phyloP scores from a whole-genome alignment of 2,888 invertebrate species.

The Metalampra italica region DNA sequence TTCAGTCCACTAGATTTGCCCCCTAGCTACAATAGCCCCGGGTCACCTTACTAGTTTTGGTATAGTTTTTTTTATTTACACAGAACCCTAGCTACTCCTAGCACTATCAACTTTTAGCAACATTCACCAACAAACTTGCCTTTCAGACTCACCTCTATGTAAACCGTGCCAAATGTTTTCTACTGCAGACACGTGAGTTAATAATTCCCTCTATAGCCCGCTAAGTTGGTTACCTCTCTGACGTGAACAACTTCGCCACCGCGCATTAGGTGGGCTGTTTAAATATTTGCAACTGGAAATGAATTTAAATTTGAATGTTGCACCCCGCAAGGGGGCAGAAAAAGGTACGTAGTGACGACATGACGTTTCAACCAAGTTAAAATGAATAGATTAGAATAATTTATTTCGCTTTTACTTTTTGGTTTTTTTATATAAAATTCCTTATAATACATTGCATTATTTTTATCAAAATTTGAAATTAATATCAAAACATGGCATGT shows the following conservation, averaged over 20 bases:
- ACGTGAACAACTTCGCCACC: constrained; percentile 21
- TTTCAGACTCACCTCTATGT: not conserved
- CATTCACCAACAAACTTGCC: constrained; percentile 6
- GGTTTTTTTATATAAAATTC: no score
- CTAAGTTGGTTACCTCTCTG: constrained; percentile 25
- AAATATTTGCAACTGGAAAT: constrained; percentile 16
- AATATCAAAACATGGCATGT: no score
- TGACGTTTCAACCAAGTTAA: no score
- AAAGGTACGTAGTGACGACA: no score
- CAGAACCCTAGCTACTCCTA: not conserved
- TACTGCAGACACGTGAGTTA: constrained; percentile 21
- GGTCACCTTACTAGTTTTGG: constrained; percentile 1
- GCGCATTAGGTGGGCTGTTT: constrained; percentile 30
- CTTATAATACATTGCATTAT: no score
- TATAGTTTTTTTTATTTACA: no score
- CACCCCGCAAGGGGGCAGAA: not conserved
- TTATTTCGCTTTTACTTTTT: no score
- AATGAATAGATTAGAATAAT: no score
- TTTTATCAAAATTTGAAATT: no score
- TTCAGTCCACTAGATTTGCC: no score
- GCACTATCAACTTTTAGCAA: not conserved
- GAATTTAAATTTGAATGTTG: constrained; percentile 7
- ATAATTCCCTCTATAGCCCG: constrained; percentile 35
- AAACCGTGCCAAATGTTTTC: constrained; percentile 12
- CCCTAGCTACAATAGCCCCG: no score